Base-by-base conservation (phyloP, 2,888 invertebrate genomes). In the Drosophila buzzatii region DNA sequence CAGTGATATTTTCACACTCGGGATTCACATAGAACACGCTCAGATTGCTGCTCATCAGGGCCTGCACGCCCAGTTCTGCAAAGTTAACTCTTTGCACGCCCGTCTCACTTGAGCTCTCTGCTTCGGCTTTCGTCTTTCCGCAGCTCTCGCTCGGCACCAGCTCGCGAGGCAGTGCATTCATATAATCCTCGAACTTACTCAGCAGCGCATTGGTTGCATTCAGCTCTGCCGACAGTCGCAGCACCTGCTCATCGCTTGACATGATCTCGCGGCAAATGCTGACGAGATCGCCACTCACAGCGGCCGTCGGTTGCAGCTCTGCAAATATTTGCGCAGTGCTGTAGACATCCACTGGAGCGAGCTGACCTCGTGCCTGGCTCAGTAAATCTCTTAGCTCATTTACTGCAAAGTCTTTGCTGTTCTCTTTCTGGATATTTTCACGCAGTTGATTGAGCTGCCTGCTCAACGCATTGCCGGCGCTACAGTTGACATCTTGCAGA, bases 151-250 rank as follows among this genome's bases (percentile, higher is more conserved):
- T 33, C 0, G 82, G 65, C 31, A 89, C 77, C 5, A 84, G 44
- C 16, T 80, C 58, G 2, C 67, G 59, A 0, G 87, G 65, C 35
- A 91, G n/a, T 14, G 93, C 92, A 83, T 94, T 94, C 77, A 95
- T 93, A 27, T 95, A 94, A 55, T 93, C 92, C 77, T 95, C 95
- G 23, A 95, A 93, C 2, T 94, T 94, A 76, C 95, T 95, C 59
- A 96, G 91, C 70, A 96, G 93, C 0, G 93, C 91, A 85, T 96
- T 96, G 1, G 96, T 95, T 16, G 95, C 94, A 92, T 96, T 96
- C 44, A 95, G 92, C 12, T 94, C 65, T 0, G 90, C 94, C 71
- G 93, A 91, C 10, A 89, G 68, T 1, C 87, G 84, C 14, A 92
- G 67, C 5, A 91, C 79, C 0, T 79, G 56, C 9, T 62, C 87